Base-by-base conservation (phyloP, 2,113 vertebrate genomes). In the Fulica atra region DNA sequence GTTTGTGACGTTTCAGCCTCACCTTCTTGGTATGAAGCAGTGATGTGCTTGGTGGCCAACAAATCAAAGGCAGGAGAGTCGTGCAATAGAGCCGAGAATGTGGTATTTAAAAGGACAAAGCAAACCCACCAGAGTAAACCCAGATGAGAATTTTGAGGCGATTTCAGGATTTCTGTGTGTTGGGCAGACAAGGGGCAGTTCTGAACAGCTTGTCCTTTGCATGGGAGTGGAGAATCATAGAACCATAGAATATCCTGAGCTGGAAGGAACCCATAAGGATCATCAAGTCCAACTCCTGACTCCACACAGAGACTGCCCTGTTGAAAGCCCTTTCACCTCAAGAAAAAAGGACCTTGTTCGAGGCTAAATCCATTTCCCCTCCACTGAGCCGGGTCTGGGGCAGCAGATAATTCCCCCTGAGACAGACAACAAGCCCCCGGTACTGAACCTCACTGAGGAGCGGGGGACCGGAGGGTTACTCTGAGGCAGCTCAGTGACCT, bases 21-120 rank as follows among this genome's bases (percentile, higher is more conserved):
- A 5, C 18, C 44, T 48, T 86, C 33, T 72, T 0, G 0, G 1
- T 26, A 5, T 7, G 31, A 72, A 28, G 48, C 13, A 56, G 66
- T 16, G 40, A 46, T 51, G 35, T 7, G 18, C 44, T 25, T 0
- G 1, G 59, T 10, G 23, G 29, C 28, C 36, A 38, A 60, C 23
- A 25, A 48, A 19, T 20, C 2, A 14, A 82, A 15, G 24, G 13
- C 23, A 63, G 64, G 42, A 60, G 38, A 64, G 14, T 29, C 35
- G 10, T 16, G 28, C 26, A 25, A 11, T 38, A 86, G 13, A 63
- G 35, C 24, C 60, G 28, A 0, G 0, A 53, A 70, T 16, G 11
- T 54, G 61, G 10, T 59, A 7, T 76, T 74, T 20, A 29, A 65
- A 72, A 61, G 6, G 31, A 16, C 2, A 28, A 29, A 72, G 40